A percentile compares a stretch with the other conserved stretches of the same genome.
These are phyloP conservation scores for Rhinoraja longicauda DNA, from an alignment of 2,797 vertebrate species.

Conservation along the genomic window DNA sequence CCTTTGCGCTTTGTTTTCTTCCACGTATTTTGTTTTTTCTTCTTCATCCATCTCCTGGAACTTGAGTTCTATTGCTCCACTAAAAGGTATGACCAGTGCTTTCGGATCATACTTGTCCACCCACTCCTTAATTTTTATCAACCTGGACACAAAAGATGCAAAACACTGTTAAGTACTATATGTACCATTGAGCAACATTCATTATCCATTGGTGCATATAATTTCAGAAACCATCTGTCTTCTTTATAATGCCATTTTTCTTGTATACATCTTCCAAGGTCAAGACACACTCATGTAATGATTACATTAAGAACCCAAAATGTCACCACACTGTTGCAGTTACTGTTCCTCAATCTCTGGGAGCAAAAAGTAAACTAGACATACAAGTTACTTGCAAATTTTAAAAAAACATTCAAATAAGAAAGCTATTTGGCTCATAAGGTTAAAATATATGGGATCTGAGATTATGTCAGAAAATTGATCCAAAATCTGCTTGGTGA, in stretches of 20 bases:
- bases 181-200: slow-evolving; percentile 73
- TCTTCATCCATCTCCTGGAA: slow-evolving; percentile 81
- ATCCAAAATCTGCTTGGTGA: no score
- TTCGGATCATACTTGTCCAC: slow-evolving; percentile 91
- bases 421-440: neutral
- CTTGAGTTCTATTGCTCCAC: slow-evolving; percentile 84
- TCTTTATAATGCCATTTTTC: slow-evolving; percentile 73
- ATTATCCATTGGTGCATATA: slow-evolving; percentile 73
- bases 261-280: slow-evolving; percentile 69
- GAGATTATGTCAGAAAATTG: no score
- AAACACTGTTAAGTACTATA: slow-evolving; percentile 73
- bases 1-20: slow-evolving; percentile 94
- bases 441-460: no score
- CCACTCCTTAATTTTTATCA: slow-evolving; percentile 99
- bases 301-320: neutral
- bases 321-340: neutral
- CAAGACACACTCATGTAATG: slow-evolving; percentile 53
- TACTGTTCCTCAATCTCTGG: neutral
- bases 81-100: slow-evolving; percentile 86
- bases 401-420: neutral
- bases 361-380: neutral
- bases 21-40: slow-evolving; percentile 85
- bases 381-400: neutral
- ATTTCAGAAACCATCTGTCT: slow-evolving; percentile 74
- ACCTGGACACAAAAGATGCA: slow-evolving; percentile 71